Conservation (phyloP, 2,113 vertebrate genomes). For the Myotis davidii region DNA sequence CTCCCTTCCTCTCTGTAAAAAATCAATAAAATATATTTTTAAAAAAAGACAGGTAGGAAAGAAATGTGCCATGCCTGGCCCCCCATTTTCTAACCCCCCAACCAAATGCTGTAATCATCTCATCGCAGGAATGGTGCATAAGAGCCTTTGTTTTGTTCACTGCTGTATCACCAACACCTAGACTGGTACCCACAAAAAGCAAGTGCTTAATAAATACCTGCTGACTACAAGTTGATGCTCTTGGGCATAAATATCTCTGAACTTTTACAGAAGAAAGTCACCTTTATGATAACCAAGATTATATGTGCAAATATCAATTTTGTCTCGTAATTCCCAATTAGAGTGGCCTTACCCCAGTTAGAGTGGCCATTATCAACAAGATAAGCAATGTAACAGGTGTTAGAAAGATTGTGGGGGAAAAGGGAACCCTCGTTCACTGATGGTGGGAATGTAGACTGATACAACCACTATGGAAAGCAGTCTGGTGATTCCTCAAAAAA, state of each 20-base stretch:
- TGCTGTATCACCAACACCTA: not conserved
- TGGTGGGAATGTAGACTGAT: no score
- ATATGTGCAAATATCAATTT: conserved; percentile 23
- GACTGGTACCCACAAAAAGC: not conserved
- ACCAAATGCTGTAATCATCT: not conserved
- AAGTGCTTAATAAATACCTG: conserved; percentile 39
- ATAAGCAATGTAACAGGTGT: no score
- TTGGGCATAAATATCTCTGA: conserved; percentile 23
- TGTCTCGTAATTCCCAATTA: not conserved
- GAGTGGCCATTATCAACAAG: no score
- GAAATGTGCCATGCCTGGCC: not conserved
- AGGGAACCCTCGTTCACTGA: no score
- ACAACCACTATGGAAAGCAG: no score
- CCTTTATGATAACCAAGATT: not conserved
- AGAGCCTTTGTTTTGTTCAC: not conserved
- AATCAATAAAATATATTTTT: no score
- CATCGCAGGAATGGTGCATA: not conserved
- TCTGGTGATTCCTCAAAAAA: no score
- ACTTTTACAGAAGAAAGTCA: not conserved
- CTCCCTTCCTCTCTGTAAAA: no score
- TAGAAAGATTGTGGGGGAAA: no score
- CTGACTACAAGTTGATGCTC: conserved; percentile 1
- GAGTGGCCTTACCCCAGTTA: no score
- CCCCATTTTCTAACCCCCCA: not conserved
- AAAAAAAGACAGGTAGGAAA: not conserved